Base-by-base conservation (phyloP, 2,888 invertebrate genomes). In the Athalia cordata region DNA sequence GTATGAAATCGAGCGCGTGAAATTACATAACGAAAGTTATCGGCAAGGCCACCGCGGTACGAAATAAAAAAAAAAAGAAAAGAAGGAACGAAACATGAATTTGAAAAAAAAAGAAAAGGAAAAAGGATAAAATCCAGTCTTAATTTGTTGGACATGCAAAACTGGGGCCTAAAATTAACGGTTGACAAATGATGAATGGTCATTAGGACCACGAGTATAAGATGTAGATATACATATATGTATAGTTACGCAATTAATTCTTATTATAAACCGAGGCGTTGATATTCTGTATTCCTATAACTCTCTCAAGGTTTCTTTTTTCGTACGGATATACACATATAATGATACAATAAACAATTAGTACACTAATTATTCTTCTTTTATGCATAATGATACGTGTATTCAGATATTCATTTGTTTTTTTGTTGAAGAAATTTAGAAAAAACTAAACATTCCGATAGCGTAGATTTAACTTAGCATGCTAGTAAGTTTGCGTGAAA, bases 61-160 rank as follows among this genome's bases (percentile, higher is more conserved):
- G n/a, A n/a, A n/a, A n/a, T n/a, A n/a, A n/a, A n/a, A 29, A 29
- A 29, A 29, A 29, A 29, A 0, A 29, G 2, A 29, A 29, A 29
- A 29, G 29, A 29, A 29, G 29, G 29, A 29, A 29, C 29, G 29
- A 29, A 29, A 29, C 29, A 29, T 29, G 29, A 29, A 29, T 29
- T 47, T 29, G 52, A 72, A 72, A 72, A n/a, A 29, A n/a, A 29
- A 29, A 29, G 29, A 29, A 29, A 29, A 29, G 29, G 29, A 29
- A 29, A 29, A 29, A 29, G 29, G 29, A 29, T 50, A 55, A 67
- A 49, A 65, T 52, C 77, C 45, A 47, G 61, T 72, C 62, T 74
- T 74, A 74, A 78, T 78, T 78, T 78, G 78, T 74, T 74, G 78
- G 47, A 78, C 78, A 74, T 74, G 72, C 78, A 74, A 65, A 78